Evolutionary conservation across 2,797 vertebrate genomes (phyloP), one percentile per base, ranked within the genome.

Genomic region (Brachyalestes nurse): DNA sequence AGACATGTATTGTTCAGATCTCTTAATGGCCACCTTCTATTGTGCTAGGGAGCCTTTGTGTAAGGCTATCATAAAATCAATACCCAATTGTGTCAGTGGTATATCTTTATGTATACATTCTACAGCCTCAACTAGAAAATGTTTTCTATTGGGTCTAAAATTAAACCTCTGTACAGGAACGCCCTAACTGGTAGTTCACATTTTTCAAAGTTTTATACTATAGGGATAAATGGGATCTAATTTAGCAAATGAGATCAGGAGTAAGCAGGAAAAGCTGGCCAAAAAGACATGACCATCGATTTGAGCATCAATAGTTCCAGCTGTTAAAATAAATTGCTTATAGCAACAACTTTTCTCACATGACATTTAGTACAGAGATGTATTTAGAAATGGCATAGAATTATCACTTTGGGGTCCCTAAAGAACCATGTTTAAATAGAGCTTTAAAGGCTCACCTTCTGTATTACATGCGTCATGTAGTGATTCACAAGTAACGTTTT

Each of bases 41-140:
- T 87, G 87, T 88, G 78, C 79, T 81, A 42, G 85, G 77, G 75
- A 65, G 82, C 83, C 79, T 85, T 90, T 90, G 92, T 92, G 90
- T 91, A 93, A 90, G 92, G 90, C 92, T 90, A 93, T 92, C 90
- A 90, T 86, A 84, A 90, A 83, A 93, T 95, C 93, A 90, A 94
- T 94, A 94, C 90, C 89, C 91, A 88, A 87, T 90, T 91, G 89
- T 90, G 88, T 89, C 70, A 78, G 84, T 91, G 91, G 87, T 88
- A 89, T 92, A 92, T 93, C 92, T 91, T 91, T 90, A 93, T 92
- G 90, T 91, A 87, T 89, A 90, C 91, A 91, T 90, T 91, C 92
- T 91, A 77, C 89, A 90, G 90, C 91, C 88, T 89, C 84, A 88
- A 90, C 90, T 86, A 90, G 89, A 89, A 47, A 61, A 78, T 61